Percentiles rank a stretch among this genome's conserved stretches.
These are phyloP conservation scores for Caerostris extrusa DNA, from an alignment of 1,140 invertebrate species.

Conservation along the genomic window DNA sequence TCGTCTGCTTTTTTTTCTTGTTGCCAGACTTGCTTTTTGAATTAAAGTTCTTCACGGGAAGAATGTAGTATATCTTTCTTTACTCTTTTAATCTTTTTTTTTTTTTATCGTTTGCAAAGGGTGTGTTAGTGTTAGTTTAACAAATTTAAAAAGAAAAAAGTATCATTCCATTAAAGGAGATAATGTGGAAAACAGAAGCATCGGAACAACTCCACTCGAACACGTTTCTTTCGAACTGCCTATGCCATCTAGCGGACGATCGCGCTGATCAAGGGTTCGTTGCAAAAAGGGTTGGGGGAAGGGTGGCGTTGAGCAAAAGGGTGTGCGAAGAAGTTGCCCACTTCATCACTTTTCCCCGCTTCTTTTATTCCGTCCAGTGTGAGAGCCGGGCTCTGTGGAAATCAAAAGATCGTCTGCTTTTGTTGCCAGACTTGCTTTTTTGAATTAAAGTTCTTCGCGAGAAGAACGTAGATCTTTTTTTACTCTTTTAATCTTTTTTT, in stretches of 20 bases:
- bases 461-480: neutral
- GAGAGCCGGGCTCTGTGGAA: no score
- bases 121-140: no score
- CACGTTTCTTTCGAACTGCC: neutral
- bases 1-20: neutral
- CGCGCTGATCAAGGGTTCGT: neutral
- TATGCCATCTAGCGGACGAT: neutral
- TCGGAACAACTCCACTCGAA: slow-evolving; percentile 20
- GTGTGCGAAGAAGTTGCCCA: neutral
- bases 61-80: neutral
- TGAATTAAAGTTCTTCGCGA: no score
- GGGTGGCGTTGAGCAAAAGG: neutral
- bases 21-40: neutral
- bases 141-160: no score
- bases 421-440: no score
- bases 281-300: neutral
- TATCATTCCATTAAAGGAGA: neutral
- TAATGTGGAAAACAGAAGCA: neutral
- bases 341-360: neutral
- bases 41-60: neutral
- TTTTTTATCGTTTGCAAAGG: no score
- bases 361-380: neutral
- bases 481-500: neutral
- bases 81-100: no score
- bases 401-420: no score